Percentiles rank a stretch among this genome's conserved stretches.
Evolutionary conservation across 2,797 vertebrate genomes (phyloP).

Genomic region (Acropternis orthonyx): DNA sequence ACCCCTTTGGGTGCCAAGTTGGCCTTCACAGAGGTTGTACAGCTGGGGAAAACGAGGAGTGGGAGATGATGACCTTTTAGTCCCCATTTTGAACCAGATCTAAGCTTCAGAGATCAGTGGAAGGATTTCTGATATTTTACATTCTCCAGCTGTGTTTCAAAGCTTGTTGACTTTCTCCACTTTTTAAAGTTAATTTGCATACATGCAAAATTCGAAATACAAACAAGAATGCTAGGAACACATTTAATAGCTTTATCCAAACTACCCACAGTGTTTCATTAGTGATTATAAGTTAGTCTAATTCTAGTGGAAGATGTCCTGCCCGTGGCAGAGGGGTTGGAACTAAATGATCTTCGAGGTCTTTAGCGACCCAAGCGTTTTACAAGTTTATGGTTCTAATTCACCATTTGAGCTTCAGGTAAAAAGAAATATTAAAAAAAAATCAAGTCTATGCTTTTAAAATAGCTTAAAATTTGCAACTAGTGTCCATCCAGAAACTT

Average conservation of each 20-base stretch:
- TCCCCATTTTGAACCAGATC: not conserved
- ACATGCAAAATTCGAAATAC: not conserved
- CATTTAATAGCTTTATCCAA: not conserved
- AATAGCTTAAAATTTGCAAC: not conserved
- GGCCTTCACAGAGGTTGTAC: not conserved
- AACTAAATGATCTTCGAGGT: not conserved
- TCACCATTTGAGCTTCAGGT: not conserved
- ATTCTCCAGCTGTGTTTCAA: not conserved
- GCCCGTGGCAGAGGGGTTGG: not conserved
- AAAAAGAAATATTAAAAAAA: not conserved
- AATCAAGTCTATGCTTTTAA: not conserved
- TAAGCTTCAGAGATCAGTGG: not conserved
- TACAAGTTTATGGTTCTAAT: not conserved
- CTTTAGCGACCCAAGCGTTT: not conserved
- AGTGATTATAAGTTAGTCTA: not conserved
- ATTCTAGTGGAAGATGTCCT: not conserved
- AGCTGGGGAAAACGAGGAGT: not conserved
- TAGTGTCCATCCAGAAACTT: not conserved
- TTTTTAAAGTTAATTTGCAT: not conserved
- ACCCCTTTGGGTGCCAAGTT: not conserved
- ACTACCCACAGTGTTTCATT: not conserved
- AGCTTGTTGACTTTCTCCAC: not conserved
- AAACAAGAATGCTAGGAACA: not conserved
- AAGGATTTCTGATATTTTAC: not conserved
- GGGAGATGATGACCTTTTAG: not conserved